A percentile compares a stretch with the other conserved stretches of the same genome.
These are phyloP conservation scores for Meloe dianella DNA, from an alignment of 2,888 invertebrate genomes.

Conservation along the genomic window DNA sequence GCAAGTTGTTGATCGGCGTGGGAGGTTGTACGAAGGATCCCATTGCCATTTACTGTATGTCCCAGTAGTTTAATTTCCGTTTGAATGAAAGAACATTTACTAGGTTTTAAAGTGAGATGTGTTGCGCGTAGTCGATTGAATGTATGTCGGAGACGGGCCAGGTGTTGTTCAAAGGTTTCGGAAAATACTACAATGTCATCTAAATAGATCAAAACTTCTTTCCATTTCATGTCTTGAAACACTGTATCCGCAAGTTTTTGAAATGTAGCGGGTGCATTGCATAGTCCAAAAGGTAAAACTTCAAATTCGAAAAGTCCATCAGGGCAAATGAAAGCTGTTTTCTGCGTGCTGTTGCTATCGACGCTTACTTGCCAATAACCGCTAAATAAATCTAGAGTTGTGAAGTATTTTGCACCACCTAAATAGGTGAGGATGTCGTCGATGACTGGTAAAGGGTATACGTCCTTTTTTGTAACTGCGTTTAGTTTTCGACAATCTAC, in stretches of 20 bases:
- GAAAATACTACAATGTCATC: slow-evolving; percentile 27
- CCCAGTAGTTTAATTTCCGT: slow-evolving; percentile 25
- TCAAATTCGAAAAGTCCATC: slow-evolving; percentile 38
- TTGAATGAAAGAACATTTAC: slow-evolving; percentile 27
- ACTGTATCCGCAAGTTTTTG: slow-evolving; percentile 33
- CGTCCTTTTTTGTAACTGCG: slow-evolving; percentile 32
- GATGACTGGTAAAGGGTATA: slow-evolving; percentile 35
- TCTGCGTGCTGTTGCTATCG: slow-evolving; percentile 25
- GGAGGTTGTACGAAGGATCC: no score
- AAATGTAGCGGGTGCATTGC: slow-evolving; percentile 38
- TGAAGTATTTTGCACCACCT: slow-evolving; percentile 32
- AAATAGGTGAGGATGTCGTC: slow-evolving; percentile 36
- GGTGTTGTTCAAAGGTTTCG: slow-evolving; percentile 17
- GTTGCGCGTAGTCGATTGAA: slow-evolving; percentile 24
- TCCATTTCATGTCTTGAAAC: slow-evolving; percentile 30
- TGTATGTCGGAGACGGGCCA: slow-evolving; percentile 19
- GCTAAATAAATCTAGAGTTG: slow-evolving; percentile 35
- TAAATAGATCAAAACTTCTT: slow-evolving; percentile 23
- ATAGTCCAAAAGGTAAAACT: slow-evolving; percentile 37
- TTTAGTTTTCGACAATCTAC: slow-evolving; percentile 34
- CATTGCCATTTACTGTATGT: slow-evolving; percentile 18
- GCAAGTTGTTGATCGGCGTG: no score
- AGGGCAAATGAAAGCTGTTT: slow-evolving; percentile 36
- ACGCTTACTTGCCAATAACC: slow-evolving; percentile 36
- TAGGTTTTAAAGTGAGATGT: slow-evolving; percentile 24